Evolutionary conservation across 2,888 invertebrate species (phyloP).

Genomic region (Fragum whitleyi): DNA sequence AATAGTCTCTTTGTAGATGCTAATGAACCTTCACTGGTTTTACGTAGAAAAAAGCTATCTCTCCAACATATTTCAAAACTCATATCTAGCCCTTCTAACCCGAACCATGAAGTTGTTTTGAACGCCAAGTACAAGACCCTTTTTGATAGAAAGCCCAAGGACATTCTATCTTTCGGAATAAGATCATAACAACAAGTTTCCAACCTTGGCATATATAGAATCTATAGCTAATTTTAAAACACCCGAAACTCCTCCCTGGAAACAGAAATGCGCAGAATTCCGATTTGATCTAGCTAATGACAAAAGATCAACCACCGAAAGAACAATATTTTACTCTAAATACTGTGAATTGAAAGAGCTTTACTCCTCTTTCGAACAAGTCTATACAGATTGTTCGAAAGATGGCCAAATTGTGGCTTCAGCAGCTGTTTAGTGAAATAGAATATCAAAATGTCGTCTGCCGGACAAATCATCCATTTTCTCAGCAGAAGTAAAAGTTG

Average conservation of each 20-base stretch:
- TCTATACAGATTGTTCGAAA: constrained; percentile 33
- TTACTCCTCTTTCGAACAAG: constrained; percentile 30
- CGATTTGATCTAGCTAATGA: too few species aligned
- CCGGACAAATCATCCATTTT: constrained; percentile 35
- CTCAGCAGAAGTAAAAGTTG: constrained; percentile 28
- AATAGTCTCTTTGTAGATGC: constrained; percentile 47
- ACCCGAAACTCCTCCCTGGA: constrained; percentile 16
- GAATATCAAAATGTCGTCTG: not conserved
- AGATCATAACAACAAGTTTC: constrained; percentile 3
- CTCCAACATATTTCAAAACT: too few species aligned
- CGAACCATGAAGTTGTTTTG: constrained; percentile 21
- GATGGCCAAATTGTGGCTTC: constrained; percentile 18
- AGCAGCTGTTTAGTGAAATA: not conserved
- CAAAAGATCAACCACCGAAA: constrained; percentile 24
- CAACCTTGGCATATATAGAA: not conserved
- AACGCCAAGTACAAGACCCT: not conserved
- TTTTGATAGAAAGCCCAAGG: constrained; percentile 16
- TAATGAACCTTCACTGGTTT: constrained; percentile 26
- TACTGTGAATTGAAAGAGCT: too few species aligned
- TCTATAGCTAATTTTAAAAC: not conserved
- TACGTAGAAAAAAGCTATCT: constrained; percentile 12
- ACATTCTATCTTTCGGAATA: constrained; percentile 25
- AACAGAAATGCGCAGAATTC: too few species aligned
- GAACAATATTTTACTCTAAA: too few species aligned
- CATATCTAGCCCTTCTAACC: too few species aligned